phyloP scores from a whole-genome alignment of 2,888 invertebrate genomes.

The Diachrysia chrysitis region DNA sequence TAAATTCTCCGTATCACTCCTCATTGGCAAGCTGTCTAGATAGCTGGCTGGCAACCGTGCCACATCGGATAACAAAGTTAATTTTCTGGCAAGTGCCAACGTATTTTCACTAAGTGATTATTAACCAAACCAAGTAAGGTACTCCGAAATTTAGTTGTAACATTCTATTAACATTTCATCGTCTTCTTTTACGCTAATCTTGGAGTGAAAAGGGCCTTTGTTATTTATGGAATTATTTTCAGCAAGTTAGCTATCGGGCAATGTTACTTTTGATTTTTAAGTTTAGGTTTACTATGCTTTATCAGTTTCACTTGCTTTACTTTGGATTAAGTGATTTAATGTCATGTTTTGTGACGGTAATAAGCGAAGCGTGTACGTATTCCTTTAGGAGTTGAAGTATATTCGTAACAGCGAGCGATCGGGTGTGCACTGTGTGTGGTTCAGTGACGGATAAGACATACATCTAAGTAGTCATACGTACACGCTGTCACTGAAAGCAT shows the following conservation, averaged over 20 bases:
- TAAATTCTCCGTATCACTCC: constrained; percentile 22
- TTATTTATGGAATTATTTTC: constrained; percentile 7
- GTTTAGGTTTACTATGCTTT: background rate
- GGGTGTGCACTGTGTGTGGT: background rate
- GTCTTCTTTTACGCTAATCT: constrained; percentile 5
- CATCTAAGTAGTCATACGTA: background rate
- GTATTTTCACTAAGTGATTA: constrained; percentile 52
- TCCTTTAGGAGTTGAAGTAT: background rate
- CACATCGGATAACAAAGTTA: constrained; percentile 55
- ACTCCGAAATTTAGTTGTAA: constrained; percentile 20
- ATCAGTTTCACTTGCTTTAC: background rate
- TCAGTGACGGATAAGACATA: background rate
- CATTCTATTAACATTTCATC: background rate
- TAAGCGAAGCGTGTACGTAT: background rate
- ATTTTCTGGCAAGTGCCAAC: constrained; percentile 55
- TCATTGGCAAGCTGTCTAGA: constrained; percentile 40
- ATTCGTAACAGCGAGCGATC: background rate
- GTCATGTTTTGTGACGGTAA: background rate
- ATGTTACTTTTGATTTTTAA: background rate
- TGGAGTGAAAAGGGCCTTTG: constrained; percentile 11
- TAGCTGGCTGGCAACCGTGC: constrained; percentile 46
- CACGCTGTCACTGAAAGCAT: constrained; percentile 1
- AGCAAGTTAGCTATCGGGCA: constrained; percentile 13
- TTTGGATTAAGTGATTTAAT: background rate
- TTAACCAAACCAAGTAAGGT: constrained; percentile 26